Conservation (phyloP, 2,113 vertebrate genomes). For the Cyprinodon tularosa region DNA sequence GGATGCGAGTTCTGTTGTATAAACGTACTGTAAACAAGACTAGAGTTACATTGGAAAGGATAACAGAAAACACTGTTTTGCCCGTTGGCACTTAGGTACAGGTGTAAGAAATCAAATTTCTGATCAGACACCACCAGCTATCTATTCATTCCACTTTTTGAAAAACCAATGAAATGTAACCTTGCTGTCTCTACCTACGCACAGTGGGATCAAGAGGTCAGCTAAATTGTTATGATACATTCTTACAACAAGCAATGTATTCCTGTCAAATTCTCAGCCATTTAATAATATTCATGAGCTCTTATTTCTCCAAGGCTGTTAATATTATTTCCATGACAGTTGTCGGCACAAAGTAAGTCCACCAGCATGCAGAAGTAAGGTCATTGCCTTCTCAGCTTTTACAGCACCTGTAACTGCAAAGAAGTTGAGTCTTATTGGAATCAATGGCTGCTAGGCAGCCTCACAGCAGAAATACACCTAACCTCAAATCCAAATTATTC, state of each 20-base stretch:
- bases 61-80: neutral
- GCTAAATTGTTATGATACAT: neutral
- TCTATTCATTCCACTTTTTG: neutral
- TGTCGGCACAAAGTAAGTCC: constrained; percentile 30
- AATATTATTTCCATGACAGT: constrained; percentile 29
- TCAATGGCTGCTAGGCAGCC: constrained; percentile 50
- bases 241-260: neutral
- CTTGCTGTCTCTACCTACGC: neutral
- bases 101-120: neutral
- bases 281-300: constrained; percentile 23
- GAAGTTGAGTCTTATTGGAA: constrained; percentile 51
- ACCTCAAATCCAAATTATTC: too few species aligned
- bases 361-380: constrained; percentile 27
- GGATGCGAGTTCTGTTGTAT: neutral
- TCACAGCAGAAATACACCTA: constrained; percentile 7
- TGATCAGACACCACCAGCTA: neutral
- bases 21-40: too few species aligned
- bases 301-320: constrained; percentile 8
- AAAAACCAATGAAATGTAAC: neutral
- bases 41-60: too few species aligned
- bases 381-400: constrained; percentile 38
- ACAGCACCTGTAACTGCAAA: constrained; percentile 35
- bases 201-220: neutral
- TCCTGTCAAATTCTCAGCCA: constrained; percentile 1
- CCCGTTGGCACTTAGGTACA: neutral